Base-by-base conservation (phyloP, 2,797 vertebrate genomes). In the Sebastes paucispinis region DNA sequence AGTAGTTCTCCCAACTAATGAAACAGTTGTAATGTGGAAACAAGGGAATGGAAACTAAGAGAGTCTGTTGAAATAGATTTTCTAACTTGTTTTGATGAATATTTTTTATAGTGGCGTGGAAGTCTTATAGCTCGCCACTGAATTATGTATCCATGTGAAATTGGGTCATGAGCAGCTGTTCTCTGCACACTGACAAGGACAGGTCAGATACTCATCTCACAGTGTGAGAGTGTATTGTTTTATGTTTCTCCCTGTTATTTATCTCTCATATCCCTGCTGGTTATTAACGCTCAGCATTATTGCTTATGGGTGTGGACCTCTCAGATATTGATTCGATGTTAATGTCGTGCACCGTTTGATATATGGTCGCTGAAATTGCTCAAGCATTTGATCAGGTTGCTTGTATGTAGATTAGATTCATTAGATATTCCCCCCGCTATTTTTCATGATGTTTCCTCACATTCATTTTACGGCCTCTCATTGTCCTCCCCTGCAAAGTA, bases 401-500 rank as follows among this genome's bases (percentile, higher is more conserved):
- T 91, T 77, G 72, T 88, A 94, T 94, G 93, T 84, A 93, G 94
- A 95, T 93, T 91, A 92, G 91, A 93, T 94, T 93, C 88, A 94
- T 94, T 93, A 90, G 90, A 92, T 93, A 93, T 91, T 88, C 88
- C 87, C 75, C 69, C 83, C 60, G 80, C 92, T 86, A 85, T 93
- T 94, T 92, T 89, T 94, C 87, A 91, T 83, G 80, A 84, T 88
- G 88, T 90, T 88, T 87, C 86, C 75, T 24, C 69, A 67, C 82
- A 77, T 88, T 91, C 77, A 88, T 84, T 92, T 93, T 92, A 88
- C 32, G 70, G 86, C 78, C 83, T 77, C 78, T 91, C 84, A 77
- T 92, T 91, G 90, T 93, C 89, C 87, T 89, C 82, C 82, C 32
- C 78, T 54, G 85, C 84, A 85, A 86, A 83, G 87, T 87, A 89